Conservation (phyloP, 2,797 vertebrate genomes). For the Arctocebus calabarensis region DNA sequence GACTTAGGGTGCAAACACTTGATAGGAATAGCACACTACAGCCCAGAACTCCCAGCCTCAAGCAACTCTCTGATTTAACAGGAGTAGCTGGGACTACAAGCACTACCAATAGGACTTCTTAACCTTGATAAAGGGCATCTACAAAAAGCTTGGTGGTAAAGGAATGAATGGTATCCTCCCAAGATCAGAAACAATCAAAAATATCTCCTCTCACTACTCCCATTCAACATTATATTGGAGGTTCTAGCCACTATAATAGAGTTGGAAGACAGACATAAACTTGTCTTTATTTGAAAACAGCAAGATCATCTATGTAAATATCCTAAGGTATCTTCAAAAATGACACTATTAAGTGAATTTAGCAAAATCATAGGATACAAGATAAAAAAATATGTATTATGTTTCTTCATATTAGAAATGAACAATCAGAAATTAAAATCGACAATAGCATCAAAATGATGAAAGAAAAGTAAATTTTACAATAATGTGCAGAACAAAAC, state of each 20-base stretch:
- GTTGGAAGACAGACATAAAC: not conserved
- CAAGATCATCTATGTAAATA: not conserved
- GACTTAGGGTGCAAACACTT: no score
- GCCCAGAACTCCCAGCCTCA: no score
- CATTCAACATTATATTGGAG: not conserved
- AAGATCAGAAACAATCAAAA: not conserved
- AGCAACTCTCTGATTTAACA: no score
- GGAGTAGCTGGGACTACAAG: no score
- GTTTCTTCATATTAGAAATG: not conserved
- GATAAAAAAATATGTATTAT: no score
- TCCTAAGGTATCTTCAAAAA: not conserved
- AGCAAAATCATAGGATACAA: not conserved
- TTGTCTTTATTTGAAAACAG: not conserved
- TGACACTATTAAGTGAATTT: not conserved
- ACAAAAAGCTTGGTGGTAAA: not conserved
- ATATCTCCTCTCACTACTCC: not conserved
- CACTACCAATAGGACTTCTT: not conserved
- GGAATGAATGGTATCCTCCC: not conserved
- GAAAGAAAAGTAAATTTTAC: not conserved
- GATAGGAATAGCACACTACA: no score
- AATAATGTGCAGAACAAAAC: not conserved
- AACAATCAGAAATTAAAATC: conserved; percentile 1
- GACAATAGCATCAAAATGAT: conserved; percentile 10
- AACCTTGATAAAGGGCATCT: not conserved
- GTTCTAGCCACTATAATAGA: not conserved